Percentiles rank a stretch among this genome's conserved stretches.
phyloP scores from a whole-genome alignment of 2,888 invertebrate genomes.

The Melipona bicolor region DNA sequence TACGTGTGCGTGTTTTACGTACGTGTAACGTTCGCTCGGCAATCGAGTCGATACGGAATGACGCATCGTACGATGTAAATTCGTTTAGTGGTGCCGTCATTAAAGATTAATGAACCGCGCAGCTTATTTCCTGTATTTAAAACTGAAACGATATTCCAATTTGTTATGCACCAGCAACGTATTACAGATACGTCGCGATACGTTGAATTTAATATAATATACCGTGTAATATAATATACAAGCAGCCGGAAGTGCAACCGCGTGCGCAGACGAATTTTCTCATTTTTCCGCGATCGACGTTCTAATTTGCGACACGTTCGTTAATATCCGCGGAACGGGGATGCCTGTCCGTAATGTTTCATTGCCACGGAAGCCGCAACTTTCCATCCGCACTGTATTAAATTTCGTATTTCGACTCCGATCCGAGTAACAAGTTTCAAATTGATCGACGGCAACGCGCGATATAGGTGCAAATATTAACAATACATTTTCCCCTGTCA shows the following conservation, averaged over 20 bases:
- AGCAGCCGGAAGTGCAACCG: background rate
- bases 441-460: slow-evolving; percentile 40
- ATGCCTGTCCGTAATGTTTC: slow-evolving; percentile 1
- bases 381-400: slow-evolving; percentile 49
- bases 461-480: slow-evolving; percentile 63
- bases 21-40: background rate
- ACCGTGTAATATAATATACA: background rate
- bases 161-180: background rate
- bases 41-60: slow-evolving; percentile 1
- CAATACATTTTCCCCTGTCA: slow-evolving; percentile 57
- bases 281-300: too few species aligned
- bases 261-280: background rate
- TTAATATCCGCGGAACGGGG: slow-evolving; percentile 26
- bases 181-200: background rate
- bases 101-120: slow-evolving; percentile 14
- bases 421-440: slow-evolving; percentile 51
- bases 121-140: background rate
- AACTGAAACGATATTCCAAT: slow-evolving; percentile 2
- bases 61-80: slow-evolving; percentile 14
- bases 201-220: background rate
- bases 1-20: background rate
- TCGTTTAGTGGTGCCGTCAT: slow-evolving; percentile 18
- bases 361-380: slow-evolving; percentile 17
- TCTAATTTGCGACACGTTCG: slow-evolving; percentile 5
- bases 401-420: slow-evolving; percentile 44